Base-by-base conservation (phyloP, 2,113 vertebrate species). In the Camelus bactrianus region DNA sequence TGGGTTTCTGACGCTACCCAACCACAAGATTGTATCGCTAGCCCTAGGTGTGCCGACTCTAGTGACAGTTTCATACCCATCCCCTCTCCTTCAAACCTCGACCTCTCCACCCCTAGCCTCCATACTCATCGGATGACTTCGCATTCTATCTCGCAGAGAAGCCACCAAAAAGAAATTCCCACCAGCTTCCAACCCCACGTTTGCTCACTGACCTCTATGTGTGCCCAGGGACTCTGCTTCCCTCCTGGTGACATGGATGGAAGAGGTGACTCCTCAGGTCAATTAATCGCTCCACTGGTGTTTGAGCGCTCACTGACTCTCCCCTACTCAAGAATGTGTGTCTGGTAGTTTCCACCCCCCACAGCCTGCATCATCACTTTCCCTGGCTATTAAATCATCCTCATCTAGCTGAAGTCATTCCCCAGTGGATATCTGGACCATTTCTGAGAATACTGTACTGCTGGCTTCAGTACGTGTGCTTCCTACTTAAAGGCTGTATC, bases 201-300 rank as follows among this genome's bases (percentile, higher is more conserved):
- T 30, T 22, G 30, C 22, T 38, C 32, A 75, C 17, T 46, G 76
- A 4, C 24, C 35, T 17, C 72, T 2, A 20, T 0, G 12, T 38
- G 6, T 62, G 54, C 42, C 32, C 35, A 38, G 0, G 0, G 1
- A 1, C 48, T 38, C 10, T 26, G 50, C 58, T 26, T 62, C 8
- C 9, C 17, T 91, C 22, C 32, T 46, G 12, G 67, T 0, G 15
- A 69, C 3, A 2, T 1, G 30, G 17, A 10, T 16, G 48, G 60
- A 22, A 10, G 11, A 10, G 11, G 5, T 90, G 9, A 12, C 6
- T 12, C 12, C 13, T 73, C 54, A 28, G 8, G 30, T n/a, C 42
- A 11, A 22, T 10, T 26, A 42, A 6, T 0, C 1, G 11, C 35
- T 83, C 8, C 54, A 10, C 14, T 2, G 20, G 14, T 0, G 1